These are phyloP conservation scores for Taphrorychus bicolor DNA, from an alignment of 2,888 invertebrate genomes.

Conservation along the genomic window DNA sequence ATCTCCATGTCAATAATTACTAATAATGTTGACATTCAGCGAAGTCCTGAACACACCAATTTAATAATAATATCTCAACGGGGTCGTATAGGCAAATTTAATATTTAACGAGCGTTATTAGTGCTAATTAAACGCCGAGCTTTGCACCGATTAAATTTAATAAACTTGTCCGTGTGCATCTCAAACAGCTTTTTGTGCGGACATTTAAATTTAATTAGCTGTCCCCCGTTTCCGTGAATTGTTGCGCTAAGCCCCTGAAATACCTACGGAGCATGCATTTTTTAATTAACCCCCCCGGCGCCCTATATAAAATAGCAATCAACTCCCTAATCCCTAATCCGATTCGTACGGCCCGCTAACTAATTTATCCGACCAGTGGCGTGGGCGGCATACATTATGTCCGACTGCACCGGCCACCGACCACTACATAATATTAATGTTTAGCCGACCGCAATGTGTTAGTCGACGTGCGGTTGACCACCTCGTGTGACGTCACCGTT, in stretches of 20 bases:
- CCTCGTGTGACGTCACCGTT: constrained; percentile 52
- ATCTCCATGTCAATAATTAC: constrained; percentile 1
- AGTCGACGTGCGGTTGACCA: constrained; percentile 50
- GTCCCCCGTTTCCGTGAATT: too few relatives aligned
- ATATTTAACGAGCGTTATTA: constrained; percentile 17
- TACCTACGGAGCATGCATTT: not conserved
- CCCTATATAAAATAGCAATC: not conserved
- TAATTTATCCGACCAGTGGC: constrained; percentile 6
- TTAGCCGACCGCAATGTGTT: constrained; percentile 49
- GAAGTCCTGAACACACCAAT: not conserved
- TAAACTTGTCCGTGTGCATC: not conserved
- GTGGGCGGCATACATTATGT: not conserved
- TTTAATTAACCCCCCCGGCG: not conserved
- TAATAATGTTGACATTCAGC: not conserved
- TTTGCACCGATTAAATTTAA: constrained; percentile 1
- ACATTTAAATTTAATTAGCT: not conserved
- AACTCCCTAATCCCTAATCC: not conserved
- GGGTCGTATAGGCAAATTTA: constrained; percentile 14
- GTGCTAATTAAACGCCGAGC: constrained; percentile 12
- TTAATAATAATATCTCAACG: constrained; percentile 2
- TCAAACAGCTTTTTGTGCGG: not conserved
- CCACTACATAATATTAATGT: constrained; percentile 18
- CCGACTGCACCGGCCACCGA: constrained; percentile 1
- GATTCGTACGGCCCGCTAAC: constrained; percentile 5
- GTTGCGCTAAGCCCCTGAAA: not conserved